Percentiles rank a stretch among this genome's conserved stretches.
Evolutionary conservation across 2,113 vertebrate genomes (phyloP).

Genomic region (Alaudala cheleensis): DNA sequence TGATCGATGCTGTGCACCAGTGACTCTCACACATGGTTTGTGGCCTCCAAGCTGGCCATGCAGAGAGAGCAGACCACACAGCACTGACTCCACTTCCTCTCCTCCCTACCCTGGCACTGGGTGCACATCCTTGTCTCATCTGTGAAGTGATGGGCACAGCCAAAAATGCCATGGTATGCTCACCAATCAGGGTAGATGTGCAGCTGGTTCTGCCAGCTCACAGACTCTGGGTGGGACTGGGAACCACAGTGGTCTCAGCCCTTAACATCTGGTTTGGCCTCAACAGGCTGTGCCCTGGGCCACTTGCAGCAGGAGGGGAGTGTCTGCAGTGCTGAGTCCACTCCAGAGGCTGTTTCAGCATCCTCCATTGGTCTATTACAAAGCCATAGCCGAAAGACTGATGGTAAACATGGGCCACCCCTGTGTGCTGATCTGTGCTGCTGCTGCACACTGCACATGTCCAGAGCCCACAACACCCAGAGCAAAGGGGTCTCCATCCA

Average conservation of each 20-base stretch:
- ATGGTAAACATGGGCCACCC: neutral
- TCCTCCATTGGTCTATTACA: rapidly evolving
- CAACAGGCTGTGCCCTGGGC: neutral
- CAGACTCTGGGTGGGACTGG: neutral
- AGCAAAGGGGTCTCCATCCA: neutral
- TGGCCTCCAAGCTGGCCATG: neutral
- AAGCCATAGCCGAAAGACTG: neutral
- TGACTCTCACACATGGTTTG: neutral
- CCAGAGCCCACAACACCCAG: neutral
- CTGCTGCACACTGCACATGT: neutral
- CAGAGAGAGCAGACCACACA: neutral
- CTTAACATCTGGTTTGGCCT: neutral
- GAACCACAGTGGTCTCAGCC: neutral
- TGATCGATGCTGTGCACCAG: neutral
- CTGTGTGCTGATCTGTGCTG: neutral
- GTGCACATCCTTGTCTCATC: neutral
- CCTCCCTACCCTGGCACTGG: neutral
- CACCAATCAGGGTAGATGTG: neutral
- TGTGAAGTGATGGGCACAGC: neutral
- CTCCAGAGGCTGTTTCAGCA: neutral
- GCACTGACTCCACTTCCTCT: neutral
- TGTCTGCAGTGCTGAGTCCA: neutral
- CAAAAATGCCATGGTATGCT: neutral
- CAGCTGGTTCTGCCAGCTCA: neutral
- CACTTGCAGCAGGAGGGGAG: neutral